A percentile compares a stretch with the other conserved stretches of the same genome.
These are phyloP conservation scores for Dicrurus megarhynchus DNA, from an alignment of 2,113 vertebrate species.

Conservation along the genomic window DNA sequence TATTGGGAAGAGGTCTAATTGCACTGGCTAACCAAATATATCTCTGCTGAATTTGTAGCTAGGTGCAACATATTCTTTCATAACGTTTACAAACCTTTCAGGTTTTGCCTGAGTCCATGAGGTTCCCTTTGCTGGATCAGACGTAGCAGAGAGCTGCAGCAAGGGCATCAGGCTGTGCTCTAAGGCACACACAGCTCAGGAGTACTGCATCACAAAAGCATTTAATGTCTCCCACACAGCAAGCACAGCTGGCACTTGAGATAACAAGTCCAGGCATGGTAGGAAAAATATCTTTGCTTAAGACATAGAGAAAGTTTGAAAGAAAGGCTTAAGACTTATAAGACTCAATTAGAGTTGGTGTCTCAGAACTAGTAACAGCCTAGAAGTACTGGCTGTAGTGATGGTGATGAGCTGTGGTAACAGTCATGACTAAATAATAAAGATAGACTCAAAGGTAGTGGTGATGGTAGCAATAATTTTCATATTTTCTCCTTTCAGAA, in stretches of 20 bases:
- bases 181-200: background rate
- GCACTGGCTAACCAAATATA: background rate
- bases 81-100: background rate
- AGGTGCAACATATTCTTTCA: background rate
- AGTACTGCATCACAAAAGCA: background rate
- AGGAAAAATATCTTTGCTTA: background rate
- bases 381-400: background rate
- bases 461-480: background rate
- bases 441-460: background rate
- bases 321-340: background rate
- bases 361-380: background rate
- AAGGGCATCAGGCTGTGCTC: background rate
- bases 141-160: background rate
- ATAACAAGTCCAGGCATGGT: background rate
- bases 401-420: background rate
- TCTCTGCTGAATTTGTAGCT: background rate
- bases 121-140: background rate
- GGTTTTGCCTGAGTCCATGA: background rate
- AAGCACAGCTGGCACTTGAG: background rate
- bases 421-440: background rate
- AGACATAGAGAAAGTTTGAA: background rate
- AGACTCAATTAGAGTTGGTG: background rate
- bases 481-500: background rate
- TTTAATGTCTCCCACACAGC: background rate
- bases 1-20: background rate